Base-by-base conservation (phyloP, 2,888 invertebrate genomes). In the Macaria liturata region DNA sequence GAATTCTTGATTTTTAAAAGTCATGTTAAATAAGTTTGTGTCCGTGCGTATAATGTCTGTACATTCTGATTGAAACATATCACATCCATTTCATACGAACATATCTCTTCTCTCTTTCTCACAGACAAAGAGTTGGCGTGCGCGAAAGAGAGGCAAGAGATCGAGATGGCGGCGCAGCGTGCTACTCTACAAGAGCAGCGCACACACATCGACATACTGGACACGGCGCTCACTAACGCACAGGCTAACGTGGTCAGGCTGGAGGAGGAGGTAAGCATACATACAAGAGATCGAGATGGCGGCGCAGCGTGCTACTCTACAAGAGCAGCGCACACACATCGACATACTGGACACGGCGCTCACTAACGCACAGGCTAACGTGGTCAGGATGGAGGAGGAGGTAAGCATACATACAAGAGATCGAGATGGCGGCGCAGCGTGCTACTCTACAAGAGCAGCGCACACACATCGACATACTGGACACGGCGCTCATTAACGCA, bases 321-420 rank as follows among this genome's bases (percentile, higher is more conserved):
- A 97, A 80, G 98, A 98, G 78, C 98, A 98, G 80, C 93, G 98
- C 63, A 97, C 96, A 32, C 98, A 98, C 84, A 98, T 98, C 78
- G 97, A 97, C 74, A 97, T 98, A 71, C 93, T 98, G 54, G 98
- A 98, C 81, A 97, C 96, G 32, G 98, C 98, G 55, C 93, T 98
- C 64, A 96, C 96, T 55, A 98, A 97, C 86, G 97, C 98, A 4
- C 98, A 98, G 86, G 94, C 95, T 59, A 97, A 97, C 83, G 96
- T 98, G 46, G 95, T 97, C 51, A 93, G 96, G 31, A 92, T 98
- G 1, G 98, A 98, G 85, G 97, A 97, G 80, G 97, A 98, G 93
- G 97, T 97, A 84, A 67, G 53, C 4, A n/a, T 6, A 6, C 9
- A 32, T 48, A 5, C 1, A 98, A 79, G 97, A 98, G 86, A 96